Conservation (phyloP, 2,888 invertebrate genomes). For the Dicranocentrus wangi region DNA sequence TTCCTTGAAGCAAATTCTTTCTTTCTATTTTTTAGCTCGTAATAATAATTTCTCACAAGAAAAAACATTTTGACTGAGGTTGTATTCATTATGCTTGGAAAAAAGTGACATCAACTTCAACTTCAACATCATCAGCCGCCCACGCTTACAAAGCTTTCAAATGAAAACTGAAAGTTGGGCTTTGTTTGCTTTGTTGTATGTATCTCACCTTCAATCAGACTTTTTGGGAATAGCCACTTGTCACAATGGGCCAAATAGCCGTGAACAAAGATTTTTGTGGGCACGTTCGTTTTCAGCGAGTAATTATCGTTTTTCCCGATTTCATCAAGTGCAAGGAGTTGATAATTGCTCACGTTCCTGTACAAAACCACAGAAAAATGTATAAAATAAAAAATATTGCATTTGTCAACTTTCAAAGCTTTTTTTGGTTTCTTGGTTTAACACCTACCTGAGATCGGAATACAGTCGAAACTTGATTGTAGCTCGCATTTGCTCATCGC, state of each 20-base stretch:
- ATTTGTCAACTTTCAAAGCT: neutral
- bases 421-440: neutral
- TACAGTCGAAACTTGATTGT: constrained; percentile 62
- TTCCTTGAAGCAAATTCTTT: too few species aligned
- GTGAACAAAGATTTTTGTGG: constrained; percentile 67
- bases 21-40: too few species aligned
- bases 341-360: constrained; percentile 64
- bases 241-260: constrained; percentile 67
- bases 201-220: constrained; percentile 59
- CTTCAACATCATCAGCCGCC: too few species aligned
- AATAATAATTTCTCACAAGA: too few species aligned
- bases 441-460: constrained; percentile 55
- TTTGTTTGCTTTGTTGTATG: neutral
- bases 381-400: neutral
- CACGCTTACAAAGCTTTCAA: too few species aligned
- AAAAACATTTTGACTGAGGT: too few species aligned
- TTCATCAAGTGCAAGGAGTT: constrained; percentile 46
- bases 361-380: neutral
- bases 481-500: constrained; percentile 57
- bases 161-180: too few species aligned
- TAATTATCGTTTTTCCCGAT: constrained; percentile 56
- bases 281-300: constrained; percentile 48
- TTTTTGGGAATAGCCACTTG: constrained; percentile 65
- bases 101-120: too few species aligned
- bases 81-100: too few species aligned